Evolutionary conservation across 2,113 vertebrate genomes (phyloP), one percentile per base, ranked within the genome.

Genomic region (Macroglossus sobrinus): DNA sequence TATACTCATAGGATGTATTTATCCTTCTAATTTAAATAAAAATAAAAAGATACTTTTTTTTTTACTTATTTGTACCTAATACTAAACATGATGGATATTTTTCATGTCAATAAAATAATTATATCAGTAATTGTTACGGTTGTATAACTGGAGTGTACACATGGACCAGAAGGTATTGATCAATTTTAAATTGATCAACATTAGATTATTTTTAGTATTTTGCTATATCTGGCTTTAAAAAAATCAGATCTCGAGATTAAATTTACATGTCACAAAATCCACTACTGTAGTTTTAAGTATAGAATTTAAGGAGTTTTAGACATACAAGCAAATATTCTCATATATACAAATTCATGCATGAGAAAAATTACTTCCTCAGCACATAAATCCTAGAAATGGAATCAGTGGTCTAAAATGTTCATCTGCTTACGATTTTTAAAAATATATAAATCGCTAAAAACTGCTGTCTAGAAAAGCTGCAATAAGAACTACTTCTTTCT

Each of bases 301-400:
- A 79, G 16, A 82, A 74, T 43, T 24, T 69, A 63, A 45, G 45
- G 40, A 59, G 3, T 85, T 78, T 91, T 35, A 43, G 43, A 85
- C 80, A 76, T 59, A 33, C 5, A 94, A 71, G 35, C 12, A 68
- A 93, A 38, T 61, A 40, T 47, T 88, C 22, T 24, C 57, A 59
- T 24, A 59, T 10, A 59, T 5, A 59, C 57, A 59, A 8, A 59
- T 59, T 59, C 4, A 26, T 84, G 13, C 43, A 61, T 21, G 22
- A 74, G 38, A 35, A 64, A 96, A 93, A 61, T 69, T 80, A 71
- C 63, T 84, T 84, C 35, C 64, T 84, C 75, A 74, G 14, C 33
- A 90, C 33, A 90, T 64, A 75, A 76, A 57, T 84, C 57, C n/a
- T 84, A 50, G 40, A 96, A 85, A 92, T 55, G 13, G 43, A 96